phyloP scores from a whole-genome alignment of 2,797 vertebrate genomes.

The Tinamus major region DNA sequence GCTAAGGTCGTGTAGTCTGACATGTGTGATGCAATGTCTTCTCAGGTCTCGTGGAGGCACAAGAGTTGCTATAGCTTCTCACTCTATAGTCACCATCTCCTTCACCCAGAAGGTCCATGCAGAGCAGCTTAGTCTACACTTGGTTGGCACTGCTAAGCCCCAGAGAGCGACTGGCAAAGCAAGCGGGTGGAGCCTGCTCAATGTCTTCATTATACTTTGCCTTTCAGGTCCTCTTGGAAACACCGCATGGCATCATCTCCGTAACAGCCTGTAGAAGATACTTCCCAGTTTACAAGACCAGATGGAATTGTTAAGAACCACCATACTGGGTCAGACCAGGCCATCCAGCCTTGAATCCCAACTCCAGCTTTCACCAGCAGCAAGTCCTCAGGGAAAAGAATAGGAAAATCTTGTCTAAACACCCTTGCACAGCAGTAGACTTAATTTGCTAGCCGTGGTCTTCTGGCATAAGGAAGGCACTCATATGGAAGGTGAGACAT shows the following conservation, averaged over 20 bases:
- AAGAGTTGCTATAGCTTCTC: conserved; percentile 84
- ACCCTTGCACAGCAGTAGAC: fast-evolving
- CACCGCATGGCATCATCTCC: not conserved
- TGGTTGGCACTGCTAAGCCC: not conserved
- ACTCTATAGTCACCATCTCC: conserved; percentile 84
- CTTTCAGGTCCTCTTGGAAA: not conserved
- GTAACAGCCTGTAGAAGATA: not conserved
- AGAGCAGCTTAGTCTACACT: conserved; percentile 81
- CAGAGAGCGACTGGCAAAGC: not conserved
- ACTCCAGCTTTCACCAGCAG: not conserved
- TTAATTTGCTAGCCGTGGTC: not conserved
- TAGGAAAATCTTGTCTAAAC: not conserved
- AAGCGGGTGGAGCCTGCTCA: not conserved
- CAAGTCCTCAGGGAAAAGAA: not conserved
- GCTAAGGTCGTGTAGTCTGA: not conserved
- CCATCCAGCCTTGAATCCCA: not conserved
- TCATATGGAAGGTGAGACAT: not conserved
- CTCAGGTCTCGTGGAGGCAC: conserved; percentile 89
- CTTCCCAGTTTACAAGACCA: not conserved
- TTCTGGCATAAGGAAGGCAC: not conserved
- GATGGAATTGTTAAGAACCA: not conserved
- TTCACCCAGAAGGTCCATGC: conserved; percentile 89
- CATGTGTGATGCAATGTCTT: not conserved
- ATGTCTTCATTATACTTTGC: fast-evolving
- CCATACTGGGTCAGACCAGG: not conserved